Evolutionary conservation across 2,797 vertebrate species (phyloP).

Genomic region (Poecilia picta): DNA sequence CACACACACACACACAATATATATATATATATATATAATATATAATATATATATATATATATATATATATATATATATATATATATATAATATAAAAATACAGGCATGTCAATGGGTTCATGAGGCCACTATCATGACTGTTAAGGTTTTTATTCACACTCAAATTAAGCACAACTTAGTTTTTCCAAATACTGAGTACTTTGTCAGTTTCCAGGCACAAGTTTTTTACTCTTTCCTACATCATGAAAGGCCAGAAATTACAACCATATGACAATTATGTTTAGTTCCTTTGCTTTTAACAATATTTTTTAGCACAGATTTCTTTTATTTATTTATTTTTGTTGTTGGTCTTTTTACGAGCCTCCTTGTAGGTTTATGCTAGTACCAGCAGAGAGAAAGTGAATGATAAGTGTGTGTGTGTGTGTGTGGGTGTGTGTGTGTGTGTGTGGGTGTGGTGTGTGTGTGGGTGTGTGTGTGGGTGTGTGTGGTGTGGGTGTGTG

Average conservation of each 20-base stretch:
- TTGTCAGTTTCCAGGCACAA: neutral
- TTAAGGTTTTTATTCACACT: too few species aligned
- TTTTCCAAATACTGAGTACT: neutral
- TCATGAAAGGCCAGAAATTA: neutral
- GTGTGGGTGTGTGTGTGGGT: neutral
- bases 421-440: conserved; percentile 7
- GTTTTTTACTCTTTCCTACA: neutral
- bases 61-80: too few species aligned
- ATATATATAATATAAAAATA: too few species aligned
- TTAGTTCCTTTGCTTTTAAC: neutral
- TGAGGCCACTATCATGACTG: too few species aligned
- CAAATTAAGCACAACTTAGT: neutral
- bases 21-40: too few species aligned
- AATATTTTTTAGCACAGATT: conserved; percentile 8
- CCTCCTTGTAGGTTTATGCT: conserved; percentile 37
- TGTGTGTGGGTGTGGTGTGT: conserved; percentile 1
- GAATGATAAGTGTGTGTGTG: conserved; percentile 18
- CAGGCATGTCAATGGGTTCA: too few species aligned
- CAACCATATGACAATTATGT: conserved; percentile 1
- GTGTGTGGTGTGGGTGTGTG: neutral
- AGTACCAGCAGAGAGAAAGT: conserved; percentile 41
- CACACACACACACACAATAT: too few species aligned
- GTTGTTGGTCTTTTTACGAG: conserved; percentile 26
- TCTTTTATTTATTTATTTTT: conserved; percentile 2
- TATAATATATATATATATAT: too few species aligned